A percentile compares a stretch with the other conserved stretches of the same genome.
These are phyloP conservation scores for Aleiodes leptofemur DNA, from an alignment of 2,888 invertebrate genomes.

Conservation along the genomic window DNA sequence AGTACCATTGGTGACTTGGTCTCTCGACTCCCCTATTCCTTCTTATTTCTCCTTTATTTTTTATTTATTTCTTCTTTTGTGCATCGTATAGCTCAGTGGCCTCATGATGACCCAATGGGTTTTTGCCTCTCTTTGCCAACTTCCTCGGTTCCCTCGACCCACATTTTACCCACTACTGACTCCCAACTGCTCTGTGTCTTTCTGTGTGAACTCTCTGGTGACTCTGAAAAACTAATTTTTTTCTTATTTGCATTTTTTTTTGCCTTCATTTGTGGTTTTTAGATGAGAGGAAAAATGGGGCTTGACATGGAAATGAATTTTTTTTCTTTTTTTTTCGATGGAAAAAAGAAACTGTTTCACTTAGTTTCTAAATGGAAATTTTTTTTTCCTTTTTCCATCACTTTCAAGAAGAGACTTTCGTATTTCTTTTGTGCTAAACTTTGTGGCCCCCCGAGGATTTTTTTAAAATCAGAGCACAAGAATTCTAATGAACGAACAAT, in stretches of 20 bases:
- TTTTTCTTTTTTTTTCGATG: no score
- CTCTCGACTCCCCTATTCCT: not conserved
- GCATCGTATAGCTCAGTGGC: not conserved
- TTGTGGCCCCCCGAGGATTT: not conserved
- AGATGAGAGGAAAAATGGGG: not conserved
- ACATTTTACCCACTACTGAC: constrained; percentile 38
- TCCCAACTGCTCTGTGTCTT: constrained; percentile 1
- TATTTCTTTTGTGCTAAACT: no score
- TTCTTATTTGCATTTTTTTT: not conserved
- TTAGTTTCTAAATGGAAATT: no score
- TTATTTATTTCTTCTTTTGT: constrained; percentile 15
- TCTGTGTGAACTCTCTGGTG: constrained; percentile 4
- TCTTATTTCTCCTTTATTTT: constrained; percentile 6
- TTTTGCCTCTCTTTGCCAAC: constrained; percentile 34
- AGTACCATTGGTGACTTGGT: constrained; percentile 13
- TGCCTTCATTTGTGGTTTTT: not conserved
- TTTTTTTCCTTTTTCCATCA: no score
- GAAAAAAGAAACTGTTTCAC: constrained; percentile 12
- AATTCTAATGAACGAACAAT: not conserved
- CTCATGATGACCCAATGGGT: constrained; percentile 43
- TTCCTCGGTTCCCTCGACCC: constrained; percentile 34
- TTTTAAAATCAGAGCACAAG: not conserved
- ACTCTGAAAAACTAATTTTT: constrained; percentile 17
- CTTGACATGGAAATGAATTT: no score
- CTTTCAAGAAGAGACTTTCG: no score